A percentile compares a stretch with the other conserved stretches of the same genome.
phyloP scores from a whole-genome alignment of 2,888 invertebrate genomes.

The Agonopterix subpropinquella region DNA sequence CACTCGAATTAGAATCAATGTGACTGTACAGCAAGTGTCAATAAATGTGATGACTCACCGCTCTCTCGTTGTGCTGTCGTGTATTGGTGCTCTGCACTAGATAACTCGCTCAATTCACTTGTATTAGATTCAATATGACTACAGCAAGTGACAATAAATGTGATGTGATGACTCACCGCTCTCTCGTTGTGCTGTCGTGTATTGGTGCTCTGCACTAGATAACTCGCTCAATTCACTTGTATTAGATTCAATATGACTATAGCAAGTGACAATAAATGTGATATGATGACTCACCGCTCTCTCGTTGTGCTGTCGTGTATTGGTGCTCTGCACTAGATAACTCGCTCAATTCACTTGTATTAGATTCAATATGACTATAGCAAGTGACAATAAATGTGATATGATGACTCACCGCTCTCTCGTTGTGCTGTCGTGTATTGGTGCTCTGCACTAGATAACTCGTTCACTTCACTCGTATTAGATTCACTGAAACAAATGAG shows the following conservation, averaged over 20 bases:
- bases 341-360: no score
- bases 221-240: conserved; percentile 67
- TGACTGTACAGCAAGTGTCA: no score
- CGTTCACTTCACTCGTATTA: conserved; percentile 71
- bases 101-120: no score
- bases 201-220: conserved; percentile 34
- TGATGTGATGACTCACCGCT: conserved; percentile 12
- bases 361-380: no score
- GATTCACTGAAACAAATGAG: conserved; percentile 62
- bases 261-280: no score
- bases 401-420: conserved; percentile 12
- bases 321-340: conserved; percentile 12
- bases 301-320: conserved; percentile 34
- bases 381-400: no score
- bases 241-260: no score
- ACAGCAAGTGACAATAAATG: no score
- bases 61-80: conserved; percentile 31
- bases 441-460: conserved; percentile 66
- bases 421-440: conserved; percentile 37
- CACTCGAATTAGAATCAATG: conserved; percentile 24
- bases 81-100: conserved; percentile 17
- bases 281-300: conserved; percentile 12
- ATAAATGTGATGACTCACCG: conserved; percentile 11
- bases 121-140: no score
- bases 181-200: conserved; percentile 32